These are phyloP conservation scores for Hymenopus coronatus DNA, from an alignment of 2,888 invertebrate species.

Conservation along the genomic window DNA sequence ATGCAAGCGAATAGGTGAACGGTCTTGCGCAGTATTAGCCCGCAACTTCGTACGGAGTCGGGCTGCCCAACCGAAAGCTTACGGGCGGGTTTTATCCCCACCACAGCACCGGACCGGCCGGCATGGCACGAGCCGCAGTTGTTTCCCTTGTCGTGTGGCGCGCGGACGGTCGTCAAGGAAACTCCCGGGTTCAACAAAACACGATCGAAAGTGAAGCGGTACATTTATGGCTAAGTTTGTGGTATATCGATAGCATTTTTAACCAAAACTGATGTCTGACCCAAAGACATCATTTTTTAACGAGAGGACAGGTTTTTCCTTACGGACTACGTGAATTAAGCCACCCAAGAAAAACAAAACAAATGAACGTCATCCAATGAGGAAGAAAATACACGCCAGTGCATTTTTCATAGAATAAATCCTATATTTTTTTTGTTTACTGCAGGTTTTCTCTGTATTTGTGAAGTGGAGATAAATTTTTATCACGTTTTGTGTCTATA, in stretches of 20 bases:
- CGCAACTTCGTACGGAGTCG: not conserved
- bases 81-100: not conserved
- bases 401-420: not conserved
- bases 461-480: not conserved
- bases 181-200: not conserved
- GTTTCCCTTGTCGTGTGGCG: conserved; percentile 5
- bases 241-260: not conserved
- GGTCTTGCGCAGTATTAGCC: not conserved
- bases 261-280: not conserved
- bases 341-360: not conserved
- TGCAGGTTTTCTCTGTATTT: not conserved
- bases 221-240: not conserved
- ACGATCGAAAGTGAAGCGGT: not conserved
- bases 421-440: not conserved
- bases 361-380: not conserved
- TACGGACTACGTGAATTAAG: not conserved
- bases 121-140: conserved; percentile 18
- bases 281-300: not conserved
- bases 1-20: not conserved
- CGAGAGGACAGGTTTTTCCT: not conserved
- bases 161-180: not conserved
- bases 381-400: not conserved
- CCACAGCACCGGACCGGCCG: not conserved
- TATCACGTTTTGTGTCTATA: not conserved
- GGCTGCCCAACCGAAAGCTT: not conserved